Evolutionary conservation across 1,140 invertebrate genomes (phyloP).

Genomic region (Linepithema humile): DNA sequence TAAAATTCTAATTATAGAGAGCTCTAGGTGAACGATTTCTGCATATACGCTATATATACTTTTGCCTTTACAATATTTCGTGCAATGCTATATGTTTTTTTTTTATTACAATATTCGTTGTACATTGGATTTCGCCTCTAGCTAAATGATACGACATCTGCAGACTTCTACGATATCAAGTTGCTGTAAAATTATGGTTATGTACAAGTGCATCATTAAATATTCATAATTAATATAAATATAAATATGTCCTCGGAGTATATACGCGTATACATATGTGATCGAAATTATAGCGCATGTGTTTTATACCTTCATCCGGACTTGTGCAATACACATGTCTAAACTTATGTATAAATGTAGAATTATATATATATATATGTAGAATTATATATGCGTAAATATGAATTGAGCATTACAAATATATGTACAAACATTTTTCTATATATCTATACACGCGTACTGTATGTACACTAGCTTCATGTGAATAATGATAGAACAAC

Average conservation of each 20-base stretch:
- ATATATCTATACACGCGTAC: constrained; percentile 22
- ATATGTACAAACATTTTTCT: not conserved
- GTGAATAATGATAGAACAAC: constrained; percentile 25
- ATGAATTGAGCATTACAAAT: not conserved
- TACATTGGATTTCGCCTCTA: not conserved
- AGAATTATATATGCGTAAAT: not conserved
- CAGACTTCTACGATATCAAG: constrained; percentile 9
- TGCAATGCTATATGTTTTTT: not conserved
- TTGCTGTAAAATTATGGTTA: constrained; percentile 41
- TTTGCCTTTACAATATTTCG: not conserved
- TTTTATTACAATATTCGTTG: constrained; percentile 32
- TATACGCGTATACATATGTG: constrained; percentile 1
- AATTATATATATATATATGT: not conserved
- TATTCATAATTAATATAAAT: constrained; percentile 37
- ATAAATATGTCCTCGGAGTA: not conserved
- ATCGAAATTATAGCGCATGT: not conserved
- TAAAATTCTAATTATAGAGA: not conserved
- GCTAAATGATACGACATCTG: not conserved
- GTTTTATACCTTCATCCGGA: not conserved
- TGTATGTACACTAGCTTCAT: constrained; percentile 26
- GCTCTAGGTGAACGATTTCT: not conserved
- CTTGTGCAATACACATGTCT: constrained; percentile 5
- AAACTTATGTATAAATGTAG: constrained; percentile 15
- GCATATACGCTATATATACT: not conserved
- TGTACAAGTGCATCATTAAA: constrained; percentile 18